phyloP scores from a whole-genome alignment of 2,797 vertebrate genomes.

The Oophaga sylvatica region DNA sequence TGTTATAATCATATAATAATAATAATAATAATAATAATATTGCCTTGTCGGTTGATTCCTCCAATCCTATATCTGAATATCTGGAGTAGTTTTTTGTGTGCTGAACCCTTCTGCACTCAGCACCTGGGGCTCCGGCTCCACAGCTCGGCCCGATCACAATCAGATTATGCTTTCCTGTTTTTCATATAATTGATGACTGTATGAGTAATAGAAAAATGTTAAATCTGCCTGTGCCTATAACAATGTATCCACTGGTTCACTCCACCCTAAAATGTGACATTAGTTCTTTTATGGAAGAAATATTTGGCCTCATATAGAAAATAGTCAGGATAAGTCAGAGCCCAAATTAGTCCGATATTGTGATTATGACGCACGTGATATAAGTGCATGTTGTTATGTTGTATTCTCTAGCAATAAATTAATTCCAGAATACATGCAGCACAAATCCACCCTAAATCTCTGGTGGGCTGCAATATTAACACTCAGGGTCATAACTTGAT shows the following conservation, averaged over 20 bases:
- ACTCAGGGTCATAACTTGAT: background rate
- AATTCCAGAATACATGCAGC: background rate
- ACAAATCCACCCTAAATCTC: slow-evolving; percentile 34
- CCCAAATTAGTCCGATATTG: background rate
- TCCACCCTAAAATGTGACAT: background rate
- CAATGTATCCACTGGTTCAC: background rate
- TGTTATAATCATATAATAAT: no score
- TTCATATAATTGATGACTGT: background rate
- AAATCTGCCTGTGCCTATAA: background rate
- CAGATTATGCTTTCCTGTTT: no score
- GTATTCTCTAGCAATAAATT: background rate
- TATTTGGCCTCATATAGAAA: no score
- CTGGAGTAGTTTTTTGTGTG: no score
- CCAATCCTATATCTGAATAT: no score
- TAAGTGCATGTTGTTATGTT: background rate
- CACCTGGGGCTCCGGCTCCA: no score
- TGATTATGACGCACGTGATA: background rate
- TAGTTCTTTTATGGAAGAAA: slow-evolving; percentile 16
- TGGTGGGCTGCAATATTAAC: background rate
- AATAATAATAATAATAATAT: no score
- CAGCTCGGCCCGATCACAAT: no score
- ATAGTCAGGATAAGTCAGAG: background rate
- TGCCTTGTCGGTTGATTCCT: no score
- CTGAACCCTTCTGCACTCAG: no score
- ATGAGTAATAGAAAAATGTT: background rate